Base-by-base conservation (phyloP, 2,888 invertebrate genomes). In the Villa cingulata region DNA sequence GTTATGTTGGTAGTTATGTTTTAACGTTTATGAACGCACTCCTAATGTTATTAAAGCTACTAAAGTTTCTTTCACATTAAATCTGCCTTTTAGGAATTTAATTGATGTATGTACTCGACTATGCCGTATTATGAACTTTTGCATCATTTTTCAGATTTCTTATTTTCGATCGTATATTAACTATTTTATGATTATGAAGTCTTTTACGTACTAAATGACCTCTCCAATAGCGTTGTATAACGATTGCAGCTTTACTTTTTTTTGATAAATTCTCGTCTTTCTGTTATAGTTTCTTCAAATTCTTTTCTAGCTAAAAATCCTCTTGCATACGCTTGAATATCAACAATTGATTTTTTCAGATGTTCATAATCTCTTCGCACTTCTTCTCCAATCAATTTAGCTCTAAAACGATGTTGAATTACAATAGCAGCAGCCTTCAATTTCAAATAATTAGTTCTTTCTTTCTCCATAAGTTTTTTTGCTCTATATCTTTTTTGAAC, bases 361-460 rank as follows among this genome's bases (percentile, higher is more conserved):
- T 19, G 51, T 51, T 2, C 55, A 37, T 9, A n/a, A n/a, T n/a
- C n/a, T n/a, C n/a, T n/a, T n/a, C n/a, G n/a, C n/a, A n/a, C n/a
- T n/a, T n/a, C n/a, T 23, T 46, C 41, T 16, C 41, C 41, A 37
- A 29, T 45, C 15, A 67, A 40, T 3, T 69, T 59, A 34, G 66
- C 78, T 2, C 76, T 73, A 69, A 74, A 77, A 41, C 71, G 63
- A 5, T 75, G 73, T 70, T 84, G 83, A 57, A 84, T 83, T 58
- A 73, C 73, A 3, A 70, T 70, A 12, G 78, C 81, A 4, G 58
- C 51, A 3, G 43, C 37, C 6, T 56, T 59, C 1, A 66, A 53
- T 17, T 52, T 34, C 12, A 59, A 2, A 46, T 57, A 66, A n/a
- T 57, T 42, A 0, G 40, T 20, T 1, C 60, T 58, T 14, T 51